Evolutionary conservation across 2,888 invertebrate genomes (phyloP).

Genomic region (Caenorhabditis becei): DNA sequence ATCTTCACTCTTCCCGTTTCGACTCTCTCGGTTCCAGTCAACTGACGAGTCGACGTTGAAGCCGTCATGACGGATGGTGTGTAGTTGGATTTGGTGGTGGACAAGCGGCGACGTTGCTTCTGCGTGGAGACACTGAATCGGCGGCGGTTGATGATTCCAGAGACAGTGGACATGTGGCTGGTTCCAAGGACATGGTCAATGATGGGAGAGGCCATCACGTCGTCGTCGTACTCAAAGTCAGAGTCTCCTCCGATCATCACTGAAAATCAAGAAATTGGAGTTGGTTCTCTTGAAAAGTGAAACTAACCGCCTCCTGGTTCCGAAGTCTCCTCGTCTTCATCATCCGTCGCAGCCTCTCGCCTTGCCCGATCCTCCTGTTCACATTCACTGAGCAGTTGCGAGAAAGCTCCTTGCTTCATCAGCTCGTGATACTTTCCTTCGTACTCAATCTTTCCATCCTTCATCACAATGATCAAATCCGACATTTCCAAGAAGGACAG

Average conservation of each 20-base stretch:
- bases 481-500: constrained; percentile 93
- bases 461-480: constrained; percentile 92
- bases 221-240: constrained; percentile 74
- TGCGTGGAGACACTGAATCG: constrained; percentile 60
- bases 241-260: constrained; percentile 65
- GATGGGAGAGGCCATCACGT: constrained; percentile 66
- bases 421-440: constrained; percentile 78
- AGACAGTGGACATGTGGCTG: constrained; percentile 80
- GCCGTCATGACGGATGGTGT: constrained; percentile 49
- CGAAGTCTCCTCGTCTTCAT: constrained; percentile 64
- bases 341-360: constrained; percentile 60
- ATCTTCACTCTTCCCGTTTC: constrained; percentile 80
- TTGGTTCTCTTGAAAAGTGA: not conserved
- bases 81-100: constrained; percentile 54
- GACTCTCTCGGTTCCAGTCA: constrained; percentile 77
- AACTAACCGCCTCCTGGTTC: constrained; percentile 67
- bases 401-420: constrained; percentile 76
- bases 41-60: constrained; percentile 61
- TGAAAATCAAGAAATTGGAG: constrained; percentile 9
- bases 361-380: constrained; percentile 69
- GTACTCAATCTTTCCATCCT: constrained; percentile 82
- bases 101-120: constrained; percentile 65
- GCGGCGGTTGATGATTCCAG: constrained; percentile 74
- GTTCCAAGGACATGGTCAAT: constrained; percentile 77
- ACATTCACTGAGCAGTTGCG: constrained; percentile 77